Conservation (phyloP, 2,888 invertebrate genomes). For the Pandemis corylana region DNA sequence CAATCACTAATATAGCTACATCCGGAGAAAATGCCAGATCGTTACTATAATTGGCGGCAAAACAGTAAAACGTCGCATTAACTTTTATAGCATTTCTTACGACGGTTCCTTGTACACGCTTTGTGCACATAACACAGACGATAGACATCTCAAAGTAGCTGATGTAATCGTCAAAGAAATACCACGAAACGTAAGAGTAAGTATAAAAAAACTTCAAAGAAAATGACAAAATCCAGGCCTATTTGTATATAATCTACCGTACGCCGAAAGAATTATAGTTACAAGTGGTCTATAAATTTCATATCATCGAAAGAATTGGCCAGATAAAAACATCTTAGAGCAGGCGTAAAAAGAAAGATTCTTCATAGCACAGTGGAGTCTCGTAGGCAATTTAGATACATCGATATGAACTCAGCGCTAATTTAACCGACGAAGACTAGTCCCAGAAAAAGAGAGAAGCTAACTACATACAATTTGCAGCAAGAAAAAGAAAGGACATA, state of each 20-base stretch:
- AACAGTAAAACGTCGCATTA: constrained; percentile 18
- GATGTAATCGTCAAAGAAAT: constrained; percentile 12
- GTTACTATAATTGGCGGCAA: constrained; percentile 17
- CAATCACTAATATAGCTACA: constrained; percentile 1
- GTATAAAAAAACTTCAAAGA: background rate
- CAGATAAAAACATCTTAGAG: no score
- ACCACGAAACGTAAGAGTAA: background rate
- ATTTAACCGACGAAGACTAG: background rate
- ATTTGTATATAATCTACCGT: background rate
- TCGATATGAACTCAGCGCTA: background rate
- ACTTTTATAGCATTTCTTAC: constrained; percentile 10
- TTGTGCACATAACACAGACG: constrained; percentile 3
- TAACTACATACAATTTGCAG: background rate
- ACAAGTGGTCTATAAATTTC: no score
- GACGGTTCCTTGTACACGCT: constrained; percentile 5
- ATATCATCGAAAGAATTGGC: no score
- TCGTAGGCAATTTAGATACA: no score
- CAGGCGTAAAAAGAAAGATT: no score
- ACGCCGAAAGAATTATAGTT: background rate
- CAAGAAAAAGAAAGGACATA: background rate
- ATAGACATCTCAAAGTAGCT: constrained; percentile 4
- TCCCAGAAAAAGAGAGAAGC: background rate
- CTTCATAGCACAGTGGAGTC: no score
- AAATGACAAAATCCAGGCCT: background rate
- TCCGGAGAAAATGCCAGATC: constrained; percentile 21